Evolutionary conservation across 92 coral and sea anemone genomes (phyloP).

Genomic region (Epizoanthus stellaris): DNA sequence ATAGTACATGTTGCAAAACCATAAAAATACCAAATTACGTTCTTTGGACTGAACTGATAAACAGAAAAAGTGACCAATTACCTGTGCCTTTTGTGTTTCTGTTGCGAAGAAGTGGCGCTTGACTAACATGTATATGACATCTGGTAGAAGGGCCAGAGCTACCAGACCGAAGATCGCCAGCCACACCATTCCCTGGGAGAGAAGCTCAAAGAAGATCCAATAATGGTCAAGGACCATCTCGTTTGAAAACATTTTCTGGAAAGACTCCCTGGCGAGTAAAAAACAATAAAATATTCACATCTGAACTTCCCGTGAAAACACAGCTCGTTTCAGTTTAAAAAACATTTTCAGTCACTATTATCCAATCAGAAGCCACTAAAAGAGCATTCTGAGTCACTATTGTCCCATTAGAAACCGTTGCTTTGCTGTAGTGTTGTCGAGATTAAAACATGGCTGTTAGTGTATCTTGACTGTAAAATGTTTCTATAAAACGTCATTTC

Average conservation of each 20-base stretch:
- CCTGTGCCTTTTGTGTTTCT: slow-evolving; percentile 95
- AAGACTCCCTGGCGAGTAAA: slow-evolving; percentile 63
- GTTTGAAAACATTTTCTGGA: slow-evolving; percentile 65
- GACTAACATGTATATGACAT: slow-evolving; percentile 80
- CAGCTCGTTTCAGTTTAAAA: background rate
- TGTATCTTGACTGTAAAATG: too few species aligned
- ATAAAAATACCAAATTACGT: background rate
- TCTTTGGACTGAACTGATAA: background rate
- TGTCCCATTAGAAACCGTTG: too few species aligned
- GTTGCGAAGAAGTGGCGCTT: slow-evolving; percentile 81
- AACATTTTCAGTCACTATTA: background rate
- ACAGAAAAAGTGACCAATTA: slow-evolving; percentile 16
- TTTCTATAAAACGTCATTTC: too few species aligned
- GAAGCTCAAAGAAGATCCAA: slow-evolving; percentile 72
- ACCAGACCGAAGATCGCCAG: slow-evolving; percentile 72
- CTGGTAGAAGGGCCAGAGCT: slow-evolving; percentile 75
- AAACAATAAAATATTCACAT: background rate
- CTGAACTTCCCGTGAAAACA: background rate
- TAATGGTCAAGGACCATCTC: slow-evolving; percentile 78
- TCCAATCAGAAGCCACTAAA: too few species aligned
- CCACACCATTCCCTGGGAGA: slow-evolving; percentile 81
- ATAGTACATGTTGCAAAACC: background rate
- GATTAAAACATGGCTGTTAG: too few species aligned
- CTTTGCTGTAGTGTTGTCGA: too few species aligned
- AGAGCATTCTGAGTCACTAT: too few species aligned